phyloP scores from a whole-genome alignment of 2,113 vertebrate species.

The Pycnonotus jocosus region DNA sequence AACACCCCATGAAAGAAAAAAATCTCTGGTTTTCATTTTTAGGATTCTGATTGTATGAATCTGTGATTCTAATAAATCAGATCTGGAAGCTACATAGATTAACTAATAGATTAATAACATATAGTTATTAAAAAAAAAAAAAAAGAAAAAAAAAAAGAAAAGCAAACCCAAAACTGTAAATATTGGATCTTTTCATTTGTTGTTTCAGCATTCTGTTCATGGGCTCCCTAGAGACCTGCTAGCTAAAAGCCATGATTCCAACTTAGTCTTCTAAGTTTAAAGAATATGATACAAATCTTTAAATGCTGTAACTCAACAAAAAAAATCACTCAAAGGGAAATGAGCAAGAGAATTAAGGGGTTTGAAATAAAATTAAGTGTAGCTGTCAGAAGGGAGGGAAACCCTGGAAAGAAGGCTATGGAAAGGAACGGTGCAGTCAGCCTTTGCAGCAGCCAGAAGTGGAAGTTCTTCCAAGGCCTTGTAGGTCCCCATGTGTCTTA shows the following conservation, averaged over 20 bases:
- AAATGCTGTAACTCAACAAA: not conserved
- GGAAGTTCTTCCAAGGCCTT: not conserved
- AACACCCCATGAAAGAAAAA: not conserved
- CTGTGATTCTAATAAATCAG: not conserved
- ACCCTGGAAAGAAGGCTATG: not conserved
- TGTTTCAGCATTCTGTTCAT: not conserved
- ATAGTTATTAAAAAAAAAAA: not conserved
- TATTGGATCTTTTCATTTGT: not conserved
- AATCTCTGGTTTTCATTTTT: not conserved
- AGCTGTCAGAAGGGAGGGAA: not conserved
- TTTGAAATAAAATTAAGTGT: not conserved
- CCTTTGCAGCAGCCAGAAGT: not conserved
- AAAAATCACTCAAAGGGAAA: not conserved
- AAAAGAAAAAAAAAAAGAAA: not conserved
- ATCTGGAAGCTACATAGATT: not conserved
- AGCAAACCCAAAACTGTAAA: not conserved
- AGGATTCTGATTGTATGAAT: not conserved
- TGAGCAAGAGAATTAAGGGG: not conserved
- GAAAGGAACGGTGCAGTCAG: fast-evolving
- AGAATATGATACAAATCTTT: not conserved
- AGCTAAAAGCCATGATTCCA: not conserved
- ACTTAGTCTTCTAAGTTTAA: not conserved
- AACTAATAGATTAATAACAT: not conserved
- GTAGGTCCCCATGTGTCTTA: not conserved
- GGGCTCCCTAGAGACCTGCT: not conserved